phyloP scores from a whole-genome alignment of 2,797 vertebrate genomes.

The Enteromius mattozi region DNA sequence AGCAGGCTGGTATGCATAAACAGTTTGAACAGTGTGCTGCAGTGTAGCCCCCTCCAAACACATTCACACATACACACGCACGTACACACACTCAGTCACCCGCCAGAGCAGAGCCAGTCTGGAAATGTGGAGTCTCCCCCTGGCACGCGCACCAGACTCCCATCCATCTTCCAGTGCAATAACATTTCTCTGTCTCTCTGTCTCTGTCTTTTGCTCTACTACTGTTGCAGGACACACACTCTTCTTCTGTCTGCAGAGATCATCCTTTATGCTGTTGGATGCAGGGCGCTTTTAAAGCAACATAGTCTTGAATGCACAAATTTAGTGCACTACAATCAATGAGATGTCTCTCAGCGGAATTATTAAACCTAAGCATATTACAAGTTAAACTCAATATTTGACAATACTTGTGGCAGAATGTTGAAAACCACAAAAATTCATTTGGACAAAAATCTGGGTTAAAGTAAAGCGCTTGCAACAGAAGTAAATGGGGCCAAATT shows the following conservation, averaged over 20 bases:
- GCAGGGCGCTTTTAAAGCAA: slow-evolving; percentile 12
- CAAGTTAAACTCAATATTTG: not conserved
- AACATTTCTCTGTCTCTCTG: slow-evolving; percentile 60
- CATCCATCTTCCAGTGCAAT: slow-evolving; percentile 82
- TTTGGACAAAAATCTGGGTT: not conserved
- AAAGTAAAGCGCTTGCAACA: not conserved
- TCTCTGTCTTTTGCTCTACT: slow-evolving; percentile 39
- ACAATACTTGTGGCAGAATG: slow-evolving; percentile 3
- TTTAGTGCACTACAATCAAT: not conserved
- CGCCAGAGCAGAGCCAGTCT: slow-evolving; percentile 75
- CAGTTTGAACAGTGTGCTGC: slow-evolving; percentile 85
- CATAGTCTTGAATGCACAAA: not conserved
- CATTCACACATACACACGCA: slow-evolving; percentile 44
- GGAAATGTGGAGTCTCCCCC: slow-evolving; percentile 82
- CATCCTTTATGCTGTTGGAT: slow-evolving; percentile 18
- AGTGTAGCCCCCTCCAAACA: slow-evolving; percentile 80
- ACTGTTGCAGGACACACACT: slow-evolving; percentile 43
- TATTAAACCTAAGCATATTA: not conserved
- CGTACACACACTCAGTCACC: slow-evolving; percentile 49
- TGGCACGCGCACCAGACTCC: slow-evolving; percentile 85
- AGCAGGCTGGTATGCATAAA: slow-evolving; percentile 89
- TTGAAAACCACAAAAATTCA: not conserved
- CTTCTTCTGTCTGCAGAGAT: slow-evolving; percentile 13
- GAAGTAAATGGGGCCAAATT: not conserved
- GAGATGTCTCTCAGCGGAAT: not conserved